phyloP scores from a whole-genome alignment of 92 coral and sea anemone genomes.

The Meandrina meandrites region DNA sequence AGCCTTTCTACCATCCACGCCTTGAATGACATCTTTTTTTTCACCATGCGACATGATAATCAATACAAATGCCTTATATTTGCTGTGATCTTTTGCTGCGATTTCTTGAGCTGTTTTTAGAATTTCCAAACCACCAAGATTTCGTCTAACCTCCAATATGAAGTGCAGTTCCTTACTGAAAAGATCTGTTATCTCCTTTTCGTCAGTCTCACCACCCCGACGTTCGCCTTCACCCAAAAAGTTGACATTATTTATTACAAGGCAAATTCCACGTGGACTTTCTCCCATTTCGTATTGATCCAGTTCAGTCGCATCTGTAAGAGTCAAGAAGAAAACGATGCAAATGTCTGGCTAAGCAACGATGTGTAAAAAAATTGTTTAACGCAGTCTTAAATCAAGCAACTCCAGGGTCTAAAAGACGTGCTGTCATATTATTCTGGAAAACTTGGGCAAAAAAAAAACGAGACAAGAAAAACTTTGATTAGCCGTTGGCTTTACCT shows the following conservation, averaged over 20 bases:
- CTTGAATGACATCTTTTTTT: slow-evolving; percentile 19
- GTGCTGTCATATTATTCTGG: too few relatives aligned
- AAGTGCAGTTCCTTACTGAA: slow-evolving; percentile 43
- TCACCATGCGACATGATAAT: slow-evolving; percentile 55
- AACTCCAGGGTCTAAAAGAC: too few relatives aligned
- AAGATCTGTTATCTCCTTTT: not conserved
- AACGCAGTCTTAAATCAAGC: too few relatives aligned
- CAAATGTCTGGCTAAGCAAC: not conserved
- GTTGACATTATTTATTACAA: slow-evolving; percentile 13
- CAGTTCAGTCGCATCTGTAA: not conserved
- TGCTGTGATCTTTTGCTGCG: slow-evolving; percentile 28
- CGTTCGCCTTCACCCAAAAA: not conserved
- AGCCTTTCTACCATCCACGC: not conserved
- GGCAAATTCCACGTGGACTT: slow-evolving; percentile 15
- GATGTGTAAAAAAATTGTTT: too few relatives aligned
- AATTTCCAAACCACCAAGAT: slow-evolving; percentile 26
- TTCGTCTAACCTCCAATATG: slow-evolving; percentile 13
- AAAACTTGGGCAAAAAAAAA: too few relatives aligned
- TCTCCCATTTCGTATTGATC: not conserved
- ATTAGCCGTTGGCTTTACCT: too few relatives aligned
- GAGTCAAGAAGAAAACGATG: not conserved
- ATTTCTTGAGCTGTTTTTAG: slow-evolving; percentile 9
- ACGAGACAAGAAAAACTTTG: too few relatives aligned
- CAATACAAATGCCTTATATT: slow-evolving; percentile 46
- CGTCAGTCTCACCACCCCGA: not conserved